Percentiles rank a stretch among this genome's conserved stretches.
phyloP scores from a whole-genome alignment of 2,888 invertebrate species.

The Tenthredo notha region DNA sequence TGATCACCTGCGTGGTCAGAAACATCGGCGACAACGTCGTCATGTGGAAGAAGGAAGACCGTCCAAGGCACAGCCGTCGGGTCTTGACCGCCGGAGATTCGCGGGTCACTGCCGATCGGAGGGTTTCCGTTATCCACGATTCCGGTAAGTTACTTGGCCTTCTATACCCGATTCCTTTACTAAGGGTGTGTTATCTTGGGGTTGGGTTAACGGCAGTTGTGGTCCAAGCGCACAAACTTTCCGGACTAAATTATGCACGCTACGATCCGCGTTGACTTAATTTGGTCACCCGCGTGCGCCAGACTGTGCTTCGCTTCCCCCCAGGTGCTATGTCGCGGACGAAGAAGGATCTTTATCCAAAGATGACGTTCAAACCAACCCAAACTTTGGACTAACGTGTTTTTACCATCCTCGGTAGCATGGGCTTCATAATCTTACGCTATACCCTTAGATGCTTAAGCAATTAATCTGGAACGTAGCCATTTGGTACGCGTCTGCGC shows the following conservation, averaged over 20 bases:
- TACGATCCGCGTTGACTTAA: slow-evolving; percentile 40
- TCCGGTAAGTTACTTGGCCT: slow-evolving; percentile 81
- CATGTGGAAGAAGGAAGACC: slow-evolving; percentile 87
- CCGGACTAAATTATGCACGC: slow-evolving; percentile 42
- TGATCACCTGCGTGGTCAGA: slow-evolving; percentile 89
- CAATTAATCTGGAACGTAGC: slow-evolving; percentile 26
- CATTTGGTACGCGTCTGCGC: background rate
- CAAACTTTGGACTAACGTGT: slow-evolving; percentile 8
- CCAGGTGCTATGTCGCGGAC: background rate
- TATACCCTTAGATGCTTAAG: background rate
- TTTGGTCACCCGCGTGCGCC: slow-evolving; percentile 37
- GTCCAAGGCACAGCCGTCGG: slow-evolving; percentile 80
- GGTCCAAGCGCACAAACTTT: slow-evolving; percentile 53
- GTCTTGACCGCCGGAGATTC: slow-evolving; percentile 89
- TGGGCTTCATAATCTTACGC: slow-evolving; percentile 1
- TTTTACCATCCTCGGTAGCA: background rate
- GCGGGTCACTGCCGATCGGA: slow-evolving; percentile 87
- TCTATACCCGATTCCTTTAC: slow-evolving; percentile 22
- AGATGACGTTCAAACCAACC: slow-evolving; percentile 6
- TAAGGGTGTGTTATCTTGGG: slow-evolving; percentile 75
- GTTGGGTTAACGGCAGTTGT: slow-evolving; percentile 68
- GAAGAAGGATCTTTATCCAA: slow-evolving; percentile 15
- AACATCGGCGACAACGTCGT: slow-evolving; percentile 87
- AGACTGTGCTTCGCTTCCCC: background rate
- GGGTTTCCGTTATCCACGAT: slow-evolving; percentile 88